These are phyloP conservation scores for human (Homo sapiens) DNA, from an alignment of 2,113 vertebrate genomes.

Conservation along the genomic window GRCh38 chr13:106957501-106958000, in stretches of 20 bases:
- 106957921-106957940: background rate
- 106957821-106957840: background rate
- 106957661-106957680: fast-evolving
- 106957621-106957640: background rate
- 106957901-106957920: background rate
- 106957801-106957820: fast-evolving
- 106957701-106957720: background rate
- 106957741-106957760: background rate
- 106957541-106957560: background rate
- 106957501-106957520: fast-evolving
- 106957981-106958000: background rate
- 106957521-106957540: fast-evolving
- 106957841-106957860: background rate
- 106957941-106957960: background rate
- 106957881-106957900: background rate
- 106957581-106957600: background rate
- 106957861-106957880: no score
- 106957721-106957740: no score
- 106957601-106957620: background rate
- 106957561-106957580: background rate
- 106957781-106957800: no score
- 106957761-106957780: background rate
- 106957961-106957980: background rate
- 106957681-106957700: background rate
- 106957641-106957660: background rate